Base-by-base conservation (phyloP, 2,888 invertebrate genomes). In the Euphydryas editha region DNA sequence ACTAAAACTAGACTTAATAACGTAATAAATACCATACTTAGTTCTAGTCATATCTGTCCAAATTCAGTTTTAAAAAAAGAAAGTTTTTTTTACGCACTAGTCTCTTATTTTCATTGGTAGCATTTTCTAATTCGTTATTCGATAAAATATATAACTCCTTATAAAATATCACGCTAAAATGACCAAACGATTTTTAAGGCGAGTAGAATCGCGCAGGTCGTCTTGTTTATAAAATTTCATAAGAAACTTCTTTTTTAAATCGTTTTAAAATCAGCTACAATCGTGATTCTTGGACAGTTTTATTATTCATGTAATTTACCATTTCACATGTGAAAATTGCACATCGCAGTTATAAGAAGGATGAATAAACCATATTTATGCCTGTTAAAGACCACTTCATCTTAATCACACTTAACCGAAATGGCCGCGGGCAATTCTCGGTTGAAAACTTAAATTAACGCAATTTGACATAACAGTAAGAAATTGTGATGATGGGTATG, bases 401-500 rank as follows among this genome's bases (percentile, higher is more conserved):
- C n/a, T 24, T 24, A 24, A 51, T 44, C 42, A 44, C n/a, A n/a
- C 42, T n/a, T 44, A 20, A 13, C 24, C 15, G n/a, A 24, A 51
- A 24, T n/a, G 15, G 49, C 49, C 49, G 21, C 24, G 4, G 11
- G 49, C 49, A 11, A 0, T 47, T 21, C 13, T 13, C 11, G 49
- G 21, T n/a, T 6, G n/a, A 51, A 21, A 24, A 24, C 49, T 51
- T 51, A 4, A 21, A 51, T 51, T 51, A 51, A n/a, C 24, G 24
- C 49, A 15, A 51, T 51, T 51, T 51, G 49, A 51, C 49, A 51
- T 24, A 24, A 51, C 21, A 21, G 49, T 13, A 24, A n/a, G 24
- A 24, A 15, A 24, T 51, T 51, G 24, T 24, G 24, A 24, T 24
- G 21, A 24, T 51, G 49, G 15, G 49, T 49, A 15, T 49, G 21